phyloP scores from a whole-genome alignment of 2,113 vertebrate genomes.

The Nestor notabilis region DNA sequence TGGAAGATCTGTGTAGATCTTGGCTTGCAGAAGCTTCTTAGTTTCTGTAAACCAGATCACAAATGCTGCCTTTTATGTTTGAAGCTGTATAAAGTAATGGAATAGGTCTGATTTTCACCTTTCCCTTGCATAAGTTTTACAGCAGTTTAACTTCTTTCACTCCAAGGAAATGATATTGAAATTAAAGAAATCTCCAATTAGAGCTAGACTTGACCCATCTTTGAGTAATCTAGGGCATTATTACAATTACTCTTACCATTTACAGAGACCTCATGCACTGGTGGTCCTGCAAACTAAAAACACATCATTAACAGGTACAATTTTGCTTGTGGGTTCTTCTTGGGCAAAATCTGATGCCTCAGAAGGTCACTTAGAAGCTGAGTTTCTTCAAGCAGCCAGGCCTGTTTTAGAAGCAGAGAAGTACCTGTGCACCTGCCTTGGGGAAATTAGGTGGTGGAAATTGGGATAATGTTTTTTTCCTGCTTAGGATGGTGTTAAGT shows the following conservation, averaged over 20 bases:
- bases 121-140: not conserved
- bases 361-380: not conserved
- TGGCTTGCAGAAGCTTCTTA: not conserved
- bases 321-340: not conserved
- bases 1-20: not conserved
- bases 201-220: not conserved
- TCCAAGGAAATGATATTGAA: not conserved
- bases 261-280: not conserved
- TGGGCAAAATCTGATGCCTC: not conserved
- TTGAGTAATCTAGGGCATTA: not conserved
- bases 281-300: not conserved
- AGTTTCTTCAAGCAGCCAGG: not conserved
- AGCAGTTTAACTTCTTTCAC: not conserved
- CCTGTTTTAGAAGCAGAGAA: not conserved
- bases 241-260: not conserved
- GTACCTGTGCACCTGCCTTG: not conserved
- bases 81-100: not conserved
- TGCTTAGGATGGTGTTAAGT: not conserved
- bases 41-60: not conserved
- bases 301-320: not conserved
- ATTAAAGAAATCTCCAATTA: not conserved
- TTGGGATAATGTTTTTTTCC: not conserved
- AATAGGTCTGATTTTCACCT: not conserved
- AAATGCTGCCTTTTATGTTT: not conserved
- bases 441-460: not conserved